Percentiles rank a stretch among this genome's conserved stretches.
phyloP scores from a whole-genome alignment of 2,888 invertebrate species.

The Drosophila mimica region DNA sequence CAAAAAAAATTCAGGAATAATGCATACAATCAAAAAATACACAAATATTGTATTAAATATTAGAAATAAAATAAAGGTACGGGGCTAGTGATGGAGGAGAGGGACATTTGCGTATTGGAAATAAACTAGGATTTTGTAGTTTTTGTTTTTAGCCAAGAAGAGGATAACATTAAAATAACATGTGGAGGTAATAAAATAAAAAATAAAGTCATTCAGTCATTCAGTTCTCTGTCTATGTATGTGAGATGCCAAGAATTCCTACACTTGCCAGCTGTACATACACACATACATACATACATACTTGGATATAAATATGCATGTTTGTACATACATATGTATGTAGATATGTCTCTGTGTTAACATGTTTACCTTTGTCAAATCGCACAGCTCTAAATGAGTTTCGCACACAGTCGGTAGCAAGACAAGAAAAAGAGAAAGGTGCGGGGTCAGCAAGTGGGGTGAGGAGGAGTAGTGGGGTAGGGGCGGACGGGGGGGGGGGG shows the following conservation, averaged over 20 bases:
- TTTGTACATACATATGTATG: not conserved
- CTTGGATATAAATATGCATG: not conserved
- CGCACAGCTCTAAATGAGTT: constrained; percentile 44
- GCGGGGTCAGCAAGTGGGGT: not conserved
- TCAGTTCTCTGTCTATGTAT: constrained; percentile 8
- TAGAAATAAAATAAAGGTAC: accelerated
- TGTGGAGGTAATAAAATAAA: not conserved
- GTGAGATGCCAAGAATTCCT: constrained; percentile 39
- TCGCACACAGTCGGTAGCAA: constrained; percentile 7
- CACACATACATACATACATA: not conserved
- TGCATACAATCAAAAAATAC: not conserved
- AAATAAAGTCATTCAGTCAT: not conserved
- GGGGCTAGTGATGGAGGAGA: too few species aligned
- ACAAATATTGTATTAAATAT: not conserved
- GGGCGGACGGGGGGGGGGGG: not conserved
- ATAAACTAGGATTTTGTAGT: not conserved
- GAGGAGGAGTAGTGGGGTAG: not conserved
- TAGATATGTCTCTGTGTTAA: constrained; percentile 14
- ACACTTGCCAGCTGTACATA: not conserved
- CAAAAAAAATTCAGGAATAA: not conserved
- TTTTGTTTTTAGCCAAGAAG: too few species aligned
- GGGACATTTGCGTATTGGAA: not conserved
- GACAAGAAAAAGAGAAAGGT: not conserved
- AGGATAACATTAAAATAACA: not conserved
- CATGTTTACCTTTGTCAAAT: constrained; percentile 55